These are phyloP conservation scores for Cebidichthys violaceus DNA, from an alignment of 2,113 vertebrate genomes.

Conservation along the genomic window DNA sequence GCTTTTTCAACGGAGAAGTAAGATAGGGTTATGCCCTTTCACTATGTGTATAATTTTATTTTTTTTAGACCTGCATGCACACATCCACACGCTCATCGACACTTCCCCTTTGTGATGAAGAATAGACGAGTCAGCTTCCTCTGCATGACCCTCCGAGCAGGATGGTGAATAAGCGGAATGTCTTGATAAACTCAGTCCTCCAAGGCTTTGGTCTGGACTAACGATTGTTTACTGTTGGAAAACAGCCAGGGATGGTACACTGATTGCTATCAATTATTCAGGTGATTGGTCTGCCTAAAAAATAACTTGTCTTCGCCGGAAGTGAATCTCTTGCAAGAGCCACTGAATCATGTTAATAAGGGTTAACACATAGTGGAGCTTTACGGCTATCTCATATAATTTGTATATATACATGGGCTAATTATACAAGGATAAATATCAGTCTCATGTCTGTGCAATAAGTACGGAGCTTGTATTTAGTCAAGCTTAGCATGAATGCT, in stretches of 20 bases:
- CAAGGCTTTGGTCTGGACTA: background rate
- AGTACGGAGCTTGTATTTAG: background rate
- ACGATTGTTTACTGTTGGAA: slow-evolving; percentile 24
- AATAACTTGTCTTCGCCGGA: background rate
- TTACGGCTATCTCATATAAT: background rate
- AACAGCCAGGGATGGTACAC: slow-evolving; percentile 3
- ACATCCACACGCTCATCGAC: background rate
- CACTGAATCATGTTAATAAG: background rate
- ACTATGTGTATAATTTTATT: background rate
- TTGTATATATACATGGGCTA: background rate
- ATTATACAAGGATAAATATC: background rate
- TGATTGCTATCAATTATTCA: slow-evolving; percentile 30
- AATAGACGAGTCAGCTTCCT: background rate
- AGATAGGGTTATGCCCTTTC: slow-evolving; percentile 20
- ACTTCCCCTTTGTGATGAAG: slow-evolving; percentile 13
- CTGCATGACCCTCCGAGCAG: slow-evolving; percentile 2
- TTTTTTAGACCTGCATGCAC: background rate
- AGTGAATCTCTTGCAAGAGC: background rate
- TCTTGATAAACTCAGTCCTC: slow-evolving; percentile 8
- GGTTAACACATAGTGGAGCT: too few species aligned
- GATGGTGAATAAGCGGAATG: background rate
- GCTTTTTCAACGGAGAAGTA: slow-evolving; percentile 99
- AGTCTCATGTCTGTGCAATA: background rate
- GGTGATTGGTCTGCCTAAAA: slow-evolving; percentile 10
- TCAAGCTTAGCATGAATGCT: background rate